phyloP scores from a whole-genome alignment of 2,113 vertebrate genomes.

The Narcine bancroftii region DNA sequence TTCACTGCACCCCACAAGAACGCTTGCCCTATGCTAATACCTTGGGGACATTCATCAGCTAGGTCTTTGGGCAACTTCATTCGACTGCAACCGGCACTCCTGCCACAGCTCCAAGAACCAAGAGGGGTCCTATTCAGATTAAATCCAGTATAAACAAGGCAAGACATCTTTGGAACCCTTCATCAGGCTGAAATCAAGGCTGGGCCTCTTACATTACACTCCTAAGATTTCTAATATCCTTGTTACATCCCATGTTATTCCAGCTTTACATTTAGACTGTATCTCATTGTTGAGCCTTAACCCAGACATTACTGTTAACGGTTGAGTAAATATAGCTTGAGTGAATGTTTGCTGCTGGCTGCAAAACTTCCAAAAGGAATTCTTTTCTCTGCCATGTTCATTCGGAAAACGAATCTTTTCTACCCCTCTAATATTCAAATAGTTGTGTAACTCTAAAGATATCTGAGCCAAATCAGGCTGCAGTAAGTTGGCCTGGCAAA shows the following conservation, averaged over 20 bases:
- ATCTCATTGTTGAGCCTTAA: background rate
- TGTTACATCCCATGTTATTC: background rate
- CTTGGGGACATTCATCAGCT: background rate
- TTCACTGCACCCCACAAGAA: too few species aligned
- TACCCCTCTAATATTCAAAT: background rate
- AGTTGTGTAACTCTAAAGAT: background rate
- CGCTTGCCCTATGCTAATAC: too few species aligned
- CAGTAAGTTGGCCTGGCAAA: background rate
- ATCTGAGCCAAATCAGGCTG: background rate
- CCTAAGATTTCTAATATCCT: background rate
- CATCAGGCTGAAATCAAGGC: background rate
- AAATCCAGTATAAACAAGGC: background rate
- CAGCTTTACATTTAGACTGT: background rate
- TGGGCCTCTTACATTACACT: background rate
- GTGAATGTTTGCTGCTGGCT: background rate
- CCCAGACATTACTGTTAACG: background rate
- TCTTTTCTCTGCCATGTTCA: constrained; percentile 44
- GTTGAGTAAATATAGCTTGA: background rate
- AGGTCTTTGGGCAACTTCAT: background rate
- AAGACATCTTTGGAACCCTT: background rate
- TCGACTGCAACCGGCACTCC: background rate
- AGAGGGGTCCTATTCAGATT: background rate
- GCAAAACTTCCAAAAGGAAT: constrained; percentile 53
- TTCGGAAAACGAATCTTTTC: constrained; percentile 43
- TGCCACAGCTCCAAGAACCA: background rate